Percentiles rank a stretch among this genome's conserved stretches.
These are phyloP conservation scores for Lymantria dispar DNA, from an alignment of 2,888 invertebrate genomes.

Conservation along the genomic window DNA sequence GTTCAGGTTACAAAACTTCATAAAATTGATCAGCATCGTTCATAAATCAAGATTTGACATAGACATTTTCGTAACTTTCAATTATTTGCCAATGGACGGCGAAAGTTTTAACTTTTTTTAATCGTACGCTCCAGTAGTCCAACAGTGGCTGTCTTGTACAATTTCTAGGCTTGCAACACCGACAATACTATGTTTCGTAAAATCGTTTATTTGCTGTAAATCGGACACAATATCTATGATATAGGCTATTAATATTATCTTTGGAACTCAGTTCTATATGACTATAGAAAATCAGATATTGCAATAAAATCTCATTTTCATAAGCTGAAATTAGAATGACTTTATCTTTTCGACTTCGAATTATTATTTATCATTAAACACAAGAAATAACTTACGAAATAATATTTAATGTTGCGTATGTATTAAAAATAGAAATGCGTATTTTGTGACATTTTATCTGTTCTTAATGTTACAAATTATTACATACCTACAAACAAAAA, in stretches of 20 bases:
- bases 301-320: too few relatives aligned
- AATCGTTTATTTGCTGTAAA: slow-evolving; percentile 33
- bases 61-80: slow-evolving; percentile 61
- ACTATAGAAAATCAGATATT: too few relatives aligned
- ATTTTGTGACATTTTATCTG: too few relatives aligned
- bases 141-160: slow-evolving; percentile 61
- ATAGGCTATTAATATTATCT: slow-evolving; percentile 10
- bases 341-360: too few relatives aligned
- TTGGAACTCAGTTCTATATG: too few relatives aligned
- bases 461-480: too few relatives aligned
- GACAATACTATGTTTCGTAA: slow-evolving; percentile 65
- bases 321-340: too few relatives aligned
- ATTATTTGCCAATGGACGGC: slow-evolving; percentile 62
- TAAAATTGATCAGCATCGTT: slow-evolving; percentile 12
- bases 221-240: slow-evolving; percentile 45
- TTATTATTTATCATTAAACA: too few relatives aligned
- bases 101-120: slow-evolving; percentile 71
- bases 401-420: slow-evolving; percentile 3
- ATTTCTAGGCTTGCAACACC: slow-evolving; percentile 74
- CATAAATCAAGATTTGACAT: slow-evolving; percentile 35
- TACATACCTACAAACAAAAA: too few relatives aligned
- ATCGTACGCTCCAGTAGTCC: slow-evolving; percentile 78
- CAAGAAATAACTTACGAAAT: slow-evolving; percentile 6
- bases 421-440: too few relatives aligned
- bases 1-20: slow-evolving; percentile 16